Evolutionary conservation across 2,113 vertebrate genomes (phyloP), one percentile per base, ranked within the genome.

Genomic region (Leucosticte australis): DNA sequence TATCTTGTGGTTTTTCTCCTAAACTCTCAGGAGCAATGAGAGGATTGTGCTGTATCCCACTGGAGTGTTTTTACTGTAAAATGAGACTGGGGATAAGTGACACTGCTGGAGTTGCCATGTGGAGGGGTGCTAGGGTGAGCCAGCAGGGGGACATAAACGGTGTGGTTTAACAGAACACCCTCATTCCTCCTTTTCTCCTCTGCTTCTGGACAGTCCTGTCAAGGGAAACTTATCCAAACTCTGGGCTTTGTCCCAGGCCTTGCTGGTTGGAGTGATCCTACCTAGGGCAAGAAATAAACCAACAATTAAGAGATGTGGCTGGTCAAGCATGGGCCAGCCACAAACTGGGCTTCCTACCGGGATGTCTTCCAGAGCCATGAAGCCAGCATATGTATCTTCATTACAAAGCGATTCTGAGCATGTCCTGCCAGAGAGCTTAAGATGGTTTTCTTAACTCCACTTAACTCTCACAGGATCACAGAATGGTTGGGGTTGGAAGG

Each of bases 1-100:
- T 30, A 3, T 24, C 0, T 0, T 11, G 33, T 13, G 19, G 0
- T 0, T 67, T 79, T 75, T 69, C 3, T 26, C 37, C 42, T 33
- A 53, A 84, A 21, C 20, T 56, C 30, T 53, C 31, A 49, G 19
- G 11, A 87, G 65, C 35, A 37, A 17, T 8, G 33, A 33, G 5
- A 65, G 3, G n/a, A 41, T 46, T 63, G 20, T 26, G 7, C 10
- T n/a, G 16, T 27, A 44, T 17, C 16, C 19, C 28, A 13, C 41
- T 19, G 2, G 44, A 56, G 41, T 10, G 17, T 8, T 42, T 80
- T 77, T 50, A 22, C 10, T 27, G 3, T 16, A 28, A 53, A 78
- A 78, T 6, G 9, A 80, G 42, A 22, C 23, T 13, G 33, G 7
- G 8, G 7, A 26, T 42, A 18, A 75, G 31, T 39, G 53, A 31